phyloP scores from a whole-genome alignment of 2,797 vertebrate genomes.

The Champsocephalus gunnari region DNA sequence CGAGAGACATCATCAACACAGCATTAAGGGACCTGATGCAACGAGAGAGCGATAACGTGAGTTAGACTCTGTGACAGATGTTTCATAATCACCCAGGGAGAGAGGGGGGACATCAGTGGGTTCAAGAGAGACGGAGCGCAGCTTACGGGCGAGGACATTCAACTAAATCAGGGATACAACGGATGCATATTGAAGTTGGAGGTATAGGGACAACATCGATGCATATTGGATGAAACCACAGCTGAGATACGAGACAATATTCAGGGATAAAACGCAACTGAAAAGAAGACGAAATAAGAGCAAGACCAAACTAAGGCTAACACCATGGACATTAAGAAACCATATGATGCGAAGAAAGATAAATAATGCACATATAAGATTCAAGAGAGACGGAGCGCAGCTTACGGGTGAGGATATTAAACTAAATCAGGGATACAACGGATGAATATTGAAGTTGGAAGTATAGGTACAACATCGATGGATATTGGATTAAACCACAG shows the following conservation, averaged over 20 bases:
- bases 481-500: fast-evolving
- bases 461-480: too few species aligned
- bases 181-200: too few species aligned
- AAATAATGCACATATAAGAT: too few species aligned
- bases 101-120: too few species aligned
- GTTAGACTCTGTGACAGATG: neutral
- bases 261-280: too few species aligned
- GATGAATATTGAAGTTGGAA: too few species aligned
- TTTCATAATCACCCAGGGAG: neutral
- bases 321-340: neutral
- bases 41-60: constrained; percentile 1
- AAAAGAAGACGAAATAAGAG: neutral
- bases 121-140: too few species aligned
- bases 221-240: fast-evolving
- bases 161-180: neutral
- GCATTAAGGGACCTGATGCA: neutral
- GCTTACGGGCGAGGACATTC: too few species aligned
- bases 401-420: too few species aligned
- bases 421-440: neutral
- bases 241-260: neutral
- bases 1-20: neutral
- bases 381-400: too few species aligned
- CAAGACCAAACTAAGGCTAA: neutral
- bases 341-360: too few species aligned
- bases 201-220: too few species aligned